Evolutionary conservation across 2,888 invertebrate genomes (phyloP), one percentile per base, ranked within the genome.

Genomic region (Eupithecia subfuscata): DNA sequence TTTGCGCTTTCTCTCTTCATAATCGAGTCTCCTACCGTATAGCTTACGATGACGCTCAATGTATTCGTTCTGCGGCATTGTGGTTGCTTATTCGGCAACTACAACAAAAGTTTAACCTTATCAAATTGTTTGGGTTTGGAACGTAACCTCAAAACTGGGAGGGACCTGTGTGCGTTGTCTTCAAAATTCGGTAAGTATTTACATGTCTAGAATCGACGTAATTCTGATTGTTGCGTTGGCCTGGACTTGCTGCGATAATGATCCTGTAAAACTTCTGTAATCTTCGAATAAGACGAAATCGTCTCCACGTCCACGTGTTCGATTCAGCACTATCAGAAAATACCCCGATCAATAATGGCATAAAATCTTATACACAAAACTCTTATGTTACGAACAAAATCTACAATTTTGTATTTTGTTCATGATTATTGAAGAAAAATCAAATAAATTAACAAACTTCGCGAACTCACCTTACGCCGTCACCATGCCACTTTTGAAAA

Each of bases 1-100:
- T 94, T 99, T 99, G 52, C 99, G 96, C 92, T 98, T 98, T 78
- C 98, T 96, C 91, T 99, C 99, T 93, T 99, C 98, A 96, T 99
- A 98, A 95, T 99, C 99, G 79, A 99, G 96, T 79, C 99, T 96
- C 85, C 98, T 96, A 88, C 99, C 99, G 95, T 98, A 97, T 56
- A 99, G 96, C 92, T 99, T 99, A 89, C 98, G 97, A 92, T 99
- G 99, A 80, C 99, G 97, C 87, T 99, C 99, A 95, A 99, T 99
- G 92, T 99, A 99, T 95, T 99, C 99, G 96, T 99, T 99, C 96
- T 99, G 99, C 89, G 99, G 99, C 99, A 98, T 98, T 92, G 89
- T 95, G 93, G 92, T 91, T 93, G 94, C 91, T 94, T 91, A 90
- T 86, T 89, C 95, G 93, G 93, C 93, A 92, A 94, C 94, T 95